These are phyloP conservation scores for Wiebesia pumilae DNA, from an alignment of 1,140 invertebrate species.

Conservation along the genomic window DNA sequence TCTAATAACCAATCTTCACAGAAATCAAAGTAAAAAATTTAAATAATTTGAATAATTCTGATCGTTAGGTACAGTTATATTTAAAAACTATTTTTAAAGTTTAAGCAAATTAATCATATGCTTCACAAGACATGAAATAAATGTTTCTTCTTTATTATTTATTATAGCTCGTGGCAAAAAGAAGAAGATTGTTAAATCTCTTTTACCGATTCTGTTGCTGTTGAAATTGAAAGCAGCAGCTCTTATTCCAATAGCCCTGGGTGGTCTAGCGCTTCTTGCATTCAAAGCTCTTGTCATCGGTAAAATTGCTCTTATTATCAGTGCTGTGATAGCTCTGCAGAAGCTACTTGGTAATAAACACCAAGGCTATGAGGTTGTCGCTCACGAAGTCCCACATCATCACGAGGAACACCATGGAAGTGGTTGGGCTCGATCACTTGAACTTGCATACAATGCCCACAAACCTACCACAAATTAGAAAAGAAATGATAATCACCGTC, in stretches of 20 bases:
- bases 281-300: constrained; percentile 88
- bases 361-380: constrained; percentile 80
- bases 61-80: too few species aligned
- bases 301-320: constrained; percentile 86
- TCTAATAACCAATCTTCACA: too few species aligned
- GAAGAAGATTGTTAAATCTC: constrained; percentile 78
- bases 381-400: constrained; percentile 67
- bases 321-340: constrained; percentile 85
- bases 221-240: constrained; percentile 87
- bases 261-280: constrained; percentile 85
- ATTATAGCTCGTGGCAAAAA: constrained; percentile 77
- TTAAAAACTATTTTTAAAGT: too few species aligned
- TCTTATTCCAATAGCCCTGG: constrained; percentile 84
- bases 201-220: constrained; percentile 83
- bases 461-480: constrained; percentile 59
- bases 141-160: background rate
- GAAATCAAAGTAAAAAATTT: too few species aligned
- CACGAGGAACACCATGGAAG: constrained; percentile 71
- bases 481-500: background rate
- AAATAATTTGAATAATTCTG: too few species aligned
- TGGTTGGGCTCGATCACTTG: constrained; percentile 71
- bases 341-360: constrained; percentile 84
- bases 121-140: too few species aligned
- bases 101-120: too few species aligned
- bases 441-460: constrained; percentile 72